These are phyloP conservation scores for Glaucopsyche alexis DNA, from an alignment of 2,888 invertebrate genomes.

Conservation along the genomic window DNA sequence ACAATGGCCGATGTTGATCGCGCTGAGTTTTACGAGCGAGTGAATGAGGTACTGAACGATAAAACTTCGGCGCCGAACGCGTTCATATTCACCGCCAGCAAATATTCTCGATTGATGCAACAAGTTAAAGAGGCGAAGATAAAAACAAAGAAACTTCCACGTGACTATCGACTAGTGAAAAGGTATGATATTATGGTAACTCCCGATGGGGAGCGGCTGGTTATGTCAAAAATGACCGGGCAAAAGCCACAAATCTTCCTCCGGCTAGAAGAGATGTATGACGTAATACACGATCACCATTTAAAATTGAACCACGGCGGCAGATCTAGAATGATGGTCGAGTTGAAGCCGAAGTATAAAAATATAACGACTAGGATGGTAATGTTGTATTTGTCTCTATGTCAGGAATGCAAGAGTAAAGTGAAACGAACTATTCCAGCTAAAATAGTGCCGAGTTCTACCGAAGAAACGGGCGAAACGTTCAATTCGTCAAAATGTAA, in stretches of 20 bases:
- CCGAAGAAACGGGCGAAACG: background rate
- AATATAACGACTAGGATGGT: slow-evolving; percentile 55
- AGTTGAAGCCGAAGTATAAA: slow-evolving; percentile 52
- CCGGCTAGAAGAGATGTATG: slow-evolving; percentile 54
- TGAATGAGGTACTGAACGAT: slow-evolving; percentile 44
- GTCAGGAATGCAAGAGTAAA: slow-evolving; percentile 50
- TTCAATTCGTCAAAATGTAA: background rate
- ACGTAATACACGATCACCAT: slow-evolving; percentile 53
- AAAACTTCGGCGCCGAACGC: slow-evolving; percentile 48
- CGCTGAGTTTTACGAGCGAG: slow-evolving; percentile 49
- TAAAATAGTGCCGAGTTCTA: background rate
- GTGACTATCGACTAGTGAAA: slow-evolving; percentile 53
- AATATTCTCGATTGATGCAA: slow-evolving; percentile 47
- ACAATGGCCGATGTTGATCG: slow-evolving; percentile 39
- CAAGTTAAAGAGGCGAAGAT: slow-evolving; percentile 50
- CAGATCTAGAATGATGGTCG: slow-evolving; percentile 50
- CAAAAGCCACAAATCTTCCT: slow-evolving; percentile 47
- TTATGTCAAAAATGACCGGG: slow-evolving; percentile 40
- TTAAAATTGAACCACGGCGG: slow-evolving; percentile 54
- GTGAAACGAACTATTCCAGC: slow-evolving; percentile 9
- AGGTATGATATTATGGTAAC: slow-evolving; percentile 50
- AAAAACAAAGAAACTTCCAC: slow-evolving; percentile 44
- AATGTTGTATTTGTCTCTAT: slow-evolving; percentile 52
- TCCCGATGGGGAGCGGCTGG: slow-evolving; percentile 50
- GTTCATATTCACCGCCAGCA: slow-evolving; percentile 48